Percentiles rank a stretch among this genome's conserved stretches.
Evolutionary conservation across 2,113 vertebrate genomes (phyloP).

Genomic region (Pelobates fuscus): DNA sequence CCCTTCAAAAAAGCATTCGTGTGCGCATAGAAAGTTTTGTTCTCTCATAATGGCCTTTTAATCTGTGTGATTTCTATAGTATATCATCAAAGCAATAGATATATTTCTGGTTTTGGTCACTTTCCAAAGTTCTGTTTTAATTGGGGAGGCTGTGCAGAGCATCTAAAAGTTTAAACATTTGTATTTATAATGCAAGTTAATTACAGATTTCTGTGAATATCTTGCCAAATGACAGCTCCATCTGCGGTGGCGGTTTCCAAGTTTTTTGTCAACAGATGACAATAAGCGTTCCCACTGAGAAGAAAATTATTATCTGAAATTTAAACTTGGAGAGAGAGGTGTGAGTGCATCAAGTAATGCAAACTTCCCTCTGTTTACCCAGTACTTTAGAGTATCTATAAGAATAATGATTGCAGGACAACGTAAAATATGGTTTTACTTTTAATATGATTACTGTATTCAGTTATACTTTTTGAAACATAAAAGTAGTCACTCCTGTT

Average conservation of each 20-base stretch:
- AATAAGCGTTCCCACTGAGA: slow-evolving; percentile 25
- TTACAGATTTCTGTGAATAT: slow-evolving; percentile 35
- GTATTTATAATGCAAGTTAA: slow-evolving; percentile 43
- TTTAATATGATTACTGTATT: no score
- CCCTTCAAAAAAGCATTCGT: background rate
- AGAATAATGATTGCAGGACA: no score
- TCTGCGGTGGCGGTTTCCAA: slow-evolving; percentile 38
- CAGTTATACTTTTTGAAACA: no score
- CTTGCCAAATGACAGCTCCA: slow-evolving; percentile 46
- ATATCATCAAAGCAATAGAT: background rate
- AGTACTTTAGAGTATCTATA: no score
- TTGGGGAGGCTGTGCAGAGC: slow-evolving; percentile 36
- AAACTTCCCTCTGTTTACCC: background rate
- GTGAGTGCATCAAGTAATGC: background rate
- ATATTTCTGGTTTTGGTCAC: slow-evolving; percentile 37
- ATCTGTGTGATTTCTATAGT: slow-evolving; percentile 16
- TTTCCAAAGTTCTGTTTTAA: slow-evolving; percentile 37
- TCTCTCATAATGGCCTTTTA: slow-evolving; percentile 29
- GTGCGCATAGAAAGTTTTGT: slow-evolving; percentile 23
- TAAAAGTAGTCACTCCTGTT: no score
- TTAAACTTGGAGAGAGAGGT: slow-evolving; percentile 26
- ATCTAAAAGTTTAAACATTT: slow-evolving; percentile 38
- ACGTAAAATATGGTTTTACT: no score
- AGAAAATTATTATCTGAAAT: slow-evolving; percentile 37
- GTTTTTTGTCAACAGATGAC: slow-evolving; percentile 45